Evolutionary conservation across 30 jellyfish, hydroid and myxozoan species (phyloP), one percentile per base, ranked within the genome.

Genomic region (Aurelia aurita): DNA sequence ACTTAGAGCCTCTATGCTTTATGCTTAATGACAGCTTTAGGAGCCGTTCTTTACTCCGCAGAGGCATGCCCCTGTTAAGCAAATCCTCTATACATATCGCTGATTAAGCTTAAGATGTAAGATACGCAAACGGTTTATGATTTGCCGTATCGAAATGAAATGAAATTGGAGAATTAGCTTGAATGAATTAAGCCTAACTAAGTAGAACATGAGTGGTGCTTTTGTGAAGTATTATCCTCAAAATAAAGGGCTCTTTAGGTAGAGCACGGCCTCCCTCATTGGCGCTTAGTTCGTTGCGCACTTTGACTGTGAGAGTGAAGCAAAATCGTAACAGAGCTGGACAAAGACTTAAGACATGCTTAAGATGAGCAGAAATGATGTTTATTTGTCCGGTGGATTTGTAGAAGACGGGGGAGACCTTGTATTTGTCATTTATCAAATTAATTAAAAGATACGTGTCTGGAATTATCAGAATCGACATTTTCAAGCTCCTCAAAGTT

Each of bases 231-330:
- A 57, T 81, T 81, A 64, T 81, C 29, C 16, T 10, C 9, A 26
- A 69, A 80, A 63, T 69, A 71, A 81, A 81, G 44, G 54, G 67
- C 16, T 66, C 91, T 81, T 58, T 69, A 27, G 70, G 57, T 47
- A 11, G 58, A 39, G n/a, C 67, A 58, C 79, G 28, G 82, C 55
- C 74, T 69, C 54, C 83, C 77, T 81, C 55, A 71, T 73, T 51
- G 93, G 82, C 58, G 69, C 21, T 66, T 71, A 83, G 70, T 83
- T 83, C 87, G 81, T 57, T 72, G 80, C 93, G 47, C 87, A 57
- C 93, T 45, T 69, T 72, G 93, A 83, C 93, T 83, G 93, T 70
- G 93, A 54, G 66, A 47, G 69, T 54, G 49, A 83, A 69, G 83
- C 72, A 67, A 72, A 69, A 59, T 83, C 76, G 28, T 80, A 54